These are phyloP conservation scores for Limnothrissa miodon DNA, from an alignment of 2,113 vertebrate genomes.

Conservation along the genomic window DNA sequence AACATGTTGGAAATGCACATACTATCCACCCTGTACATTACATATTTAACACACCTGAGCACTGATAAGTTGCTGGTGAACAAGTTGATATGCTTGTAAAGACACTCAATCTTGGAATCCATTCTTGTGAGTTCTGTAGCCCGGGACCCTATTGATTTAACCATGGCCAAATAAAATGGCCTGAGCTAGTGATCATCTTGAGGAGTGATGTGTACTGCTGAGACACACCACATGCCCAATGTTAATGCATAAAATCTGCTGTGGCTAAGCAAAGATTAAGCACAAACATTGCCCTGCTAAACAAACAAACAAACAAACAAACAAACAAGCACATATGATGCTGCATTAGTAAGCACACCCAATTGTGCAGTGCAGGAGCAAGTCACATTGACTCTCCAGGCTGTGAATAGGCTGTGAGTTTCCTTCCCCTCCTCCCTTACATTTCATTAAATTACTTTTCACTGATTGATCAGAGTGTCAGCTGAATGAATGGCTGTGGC, in stretches of 20 bases:
- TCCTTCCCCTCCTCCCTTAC: background rate
- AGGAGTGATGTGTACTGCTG: background rate
- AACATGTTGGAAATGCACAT: background rate
- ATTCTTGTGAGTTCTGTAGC: background rate
- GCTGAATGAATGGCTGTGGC: background rate
- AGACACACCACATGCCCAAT: background rate
- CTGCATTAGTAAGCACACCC: background rate
- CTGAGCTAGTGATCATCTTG: background rate
- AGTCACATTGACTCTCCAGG: background rate
- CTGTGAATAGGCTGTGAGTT: background rate
- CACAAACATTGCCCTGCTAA: background rate
- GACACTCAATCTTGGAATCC: background rate
- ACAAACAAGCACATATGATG: background rate
- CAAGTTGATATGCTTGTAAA: background rate
- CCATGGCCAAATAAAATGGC: too few relatives aligned
- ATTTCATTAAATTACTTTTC: background rate
- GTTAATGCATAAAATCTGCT: background rate
- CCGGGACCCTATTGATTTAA: background rate
- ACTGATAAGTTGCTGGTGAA: too few relatives aligned
- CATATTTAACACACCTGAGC: too few relatives aligned
- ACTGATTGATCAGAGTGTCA: slow-evolving; percentile 2
- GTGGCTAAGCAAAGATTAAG: background rate
- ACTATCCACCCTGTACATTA: too few relatives aligned
- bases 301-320: background rate
- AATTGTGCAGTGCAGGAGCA: background rate